Base-by-base conservation (phyloP, 2,888 invertebrate species). In the Hesperia comma region DNA sequence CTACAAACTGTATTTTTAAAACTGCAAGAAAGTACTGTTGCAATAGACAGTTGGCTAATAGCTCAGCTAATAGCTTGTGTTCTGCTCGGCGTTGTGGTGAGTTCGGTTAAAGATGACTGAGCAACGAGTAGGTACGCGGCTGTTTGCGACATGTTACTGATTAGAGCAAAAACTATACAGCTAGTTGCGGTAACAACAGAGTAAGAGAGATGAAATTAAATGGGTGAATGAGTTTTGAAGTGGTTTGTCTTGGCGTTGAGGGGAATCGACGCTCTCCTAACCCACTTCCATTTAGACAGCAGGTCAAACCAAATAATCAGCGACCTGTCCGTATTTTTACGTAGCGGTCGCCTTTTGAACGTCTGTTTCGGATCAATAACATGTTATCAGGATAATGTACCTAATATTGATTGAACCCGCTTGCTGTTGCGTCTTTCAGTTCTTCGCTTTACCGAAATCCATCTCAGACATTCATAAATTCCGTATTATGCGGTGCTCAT, bases 331-430 rank as follows among this genome's bases (percentile, higher is more conserved):
- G 6, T 66, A 60, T 60, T 66, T 63, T 37, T 56, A 63, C 53
- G 51, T 19, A 54, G 21, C 26, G 33, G 10, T 32, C 17, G 40
- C 32, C 19, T 58, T 58, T 51, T n/a, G 53, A 58, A 58, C 43
- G 43, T 12, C n/a, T 46, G 19, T 19, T 32, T 14, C 53, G 53
- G 43, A 66, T 66, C 66, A 66, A 58, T n/a, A n/a, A n/a, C n/a
- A n/a, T n/a, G n/a, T n/a, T n/a, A n/a, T 66, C 58, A 58, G 66
- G 66, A 66, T 66, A 66, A 66, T 60, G 60, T 66, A n/a, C n/a
- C n/a, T n/a, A 54, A 60, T 60, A 60, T 60, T 60, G 66, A 66
- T 66, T 60, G 60, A 60, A 41, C 54, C 66, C 60, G 37, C 60
- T 66, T 66, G 66, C 54, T 54, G 54, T 43, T 17, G 33, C 49